Evolutionary conservation across 2,113 vertebrate species (phyloP), one percentile per base, ranked within the genome.

Genomic region (Misgurnus anguillicaudatus): DNA sequence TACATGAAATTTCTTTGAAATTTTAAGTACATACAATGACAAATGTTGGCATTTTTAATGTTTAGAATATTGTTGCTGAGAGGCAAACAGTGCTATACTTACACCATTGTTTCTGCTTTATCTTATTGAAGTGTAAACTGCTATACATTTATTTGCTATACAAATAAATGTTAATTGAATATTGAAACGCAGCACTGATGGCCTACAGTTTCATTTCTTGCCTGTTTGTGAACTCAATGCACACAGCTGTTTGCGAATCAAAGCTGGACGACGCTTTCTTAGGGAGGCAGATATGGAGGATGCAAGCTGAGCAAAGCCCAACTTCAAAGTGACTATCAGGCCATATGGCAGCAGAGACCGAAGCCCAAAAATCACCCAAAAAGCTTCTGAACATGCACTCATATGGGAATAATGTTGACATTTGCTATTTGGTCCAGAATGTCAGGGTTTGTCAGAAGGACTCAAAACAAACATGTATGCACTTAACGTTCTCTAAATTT

Each of bases 291-390:
- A 60, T 55, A 19, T 24, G 6, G 47, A 72, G 68, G 58, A 72
- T 51, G 61, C n/a, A 31, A 19, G 57, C 60, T 71, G 47, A 63
- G 45, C 57, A 64, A 79, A 79, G 19, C 36, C 41, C 60, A 55
- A n/a, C 77, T 55, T 79, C 77, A 79, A 71, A 71, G 67, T 53
- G 45, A 14, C 58, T 47, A 67, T 62, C 58, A 63, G 17, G 47
- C 45, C 77, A 71, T 63, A 71, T 71, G 58, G 47, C 58, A 16
- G 17, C 3, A 39, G 68, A 62, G n/a, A 71, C 13, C 11, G 19
- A 51, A 64, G 41, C 8, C 13, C 14, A 11, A 16, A 38, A 16
- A 24, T 7, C 16, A n/a, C n/a, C 11, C 14, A 67, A 58, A 55
- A 45, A 45, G 16, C 9, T 1, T 31, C 0, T 24, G 31, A 31